Evolutionary conservation across 1,140 invertebrate genomes (phyloP), one percentile per base, ranked within the genome.

Genomic region (Atta cephalotes): DNA sequence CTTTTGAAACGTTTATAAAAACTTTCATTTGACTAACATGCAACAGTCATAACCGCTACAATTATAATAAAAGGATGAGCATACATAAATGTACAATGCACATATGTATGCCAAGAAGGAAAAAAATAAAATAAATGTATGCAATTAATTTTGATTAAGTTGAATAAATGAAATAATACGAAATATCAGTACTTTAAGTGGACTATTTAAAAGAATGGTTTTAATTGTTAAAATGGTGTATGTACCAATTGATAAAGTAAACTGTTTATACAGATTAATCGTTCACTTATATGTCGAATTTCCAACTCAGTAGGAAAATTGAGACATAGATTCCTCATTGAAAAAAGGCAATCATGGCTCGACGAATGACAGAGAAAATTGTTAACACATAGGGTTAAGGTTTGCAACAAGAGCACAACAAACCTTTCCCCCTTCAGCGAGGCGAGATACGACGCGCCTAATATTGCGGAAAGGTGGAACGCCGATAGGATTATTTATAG

Each of bases 401-500:
- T 81, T 35, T 81, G 79, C 31, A 81, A 81, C 35, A 81, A 72
- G n/a, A 81, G 51, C 65, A 81, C 31, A 60, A 81, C 66, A 81
- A 71, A 81, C 35, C 65, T 81, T 71, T 72, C 66, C 51, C 51
- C 51, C 79, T 72, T 72, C 16, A 58, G 3, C 65, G 79, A 81
- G 16, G 51, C n/a, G 65, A 58, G 66, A 71, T 58, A 71, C 66
- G 51, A 71, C 51, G 66, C 28, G 79, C 79, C 79, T 81, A 81
- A 81, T 81, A 81, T 81, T 21, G 66, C 66, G 51, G 65, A 81
- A 87, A 88, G 58, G 71, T 62, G 1, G 65, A 76, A 62, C 62
- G 81, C 51, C 74, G 88, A 74, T 86, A 65, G 39, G 35, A 85
- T 87, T 89, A 90, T 89, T 89, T 76, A 90, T 90, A 87, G 51